Percentiles rank a stretch among this genome's conserved stretches.
These are phyloP conservation scores for Flexamia atlantica DNA, from an alignment of 2,888 invertebrate genomes.

Conservation along the genomic window DNA sequence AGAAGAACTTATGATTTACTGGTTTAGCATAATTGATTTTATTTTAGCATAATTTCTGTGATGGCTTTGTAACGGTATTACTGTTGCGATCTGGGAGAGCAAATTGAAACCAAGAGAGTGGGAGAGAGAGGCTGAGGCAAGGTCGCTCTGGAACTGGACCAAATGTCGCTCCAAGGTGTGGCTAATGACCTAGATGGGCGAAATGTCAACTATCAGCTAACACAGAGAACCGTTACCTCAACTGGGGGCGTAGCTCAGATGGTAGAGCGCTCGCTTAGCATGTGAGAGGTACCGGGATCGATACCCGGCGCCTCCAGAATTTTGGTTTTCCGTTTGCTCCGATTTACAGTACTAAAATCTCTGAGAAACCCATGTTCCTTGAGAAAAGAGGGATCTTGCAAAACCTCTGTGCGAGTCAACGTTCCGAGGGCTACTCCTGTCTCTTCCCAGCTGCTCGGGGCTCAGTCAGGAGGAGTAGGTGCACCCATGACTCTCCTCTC, in stretches of 20 bases:
- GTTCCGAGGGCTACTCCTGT: too few species aligned
- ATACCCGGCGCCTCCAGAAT: constrained; percentile 74
- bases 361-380: too few species aligned
- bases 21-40: too few species aligned
- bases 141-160: constrained; percentile 26
- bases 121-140: not conserved
- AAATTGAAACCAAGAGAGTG: not conserved
- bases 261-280: constrained; percentile 79
- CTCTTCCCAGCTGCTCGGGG: too few species aligned
- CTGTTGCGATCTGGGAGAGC: constrained; percentile 20
- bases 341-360: not conserved
- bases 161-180: not conserved
- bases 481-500: too few species aligned
- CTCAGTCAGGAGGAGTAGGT: too few species aligned
- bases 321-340: constrained; percentile 12
- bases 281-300: constrained; percentile 80
- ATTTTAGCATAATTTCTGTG: too few species aligned
- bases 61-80: too few species aligned
- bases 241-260: constrained; percentile 76
- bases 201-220: constrained; percentile 7
- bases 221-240: constrained; percentile 1
- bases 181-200: not conserved
- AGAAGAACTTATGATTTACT: too few species aligned
- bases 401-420: too few species aligned
- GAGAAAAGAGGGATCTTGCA: too few species aligned